Conservation (phyloP, 2,113 vertebrate species). For the Alaudala cheleensis region DNA sequence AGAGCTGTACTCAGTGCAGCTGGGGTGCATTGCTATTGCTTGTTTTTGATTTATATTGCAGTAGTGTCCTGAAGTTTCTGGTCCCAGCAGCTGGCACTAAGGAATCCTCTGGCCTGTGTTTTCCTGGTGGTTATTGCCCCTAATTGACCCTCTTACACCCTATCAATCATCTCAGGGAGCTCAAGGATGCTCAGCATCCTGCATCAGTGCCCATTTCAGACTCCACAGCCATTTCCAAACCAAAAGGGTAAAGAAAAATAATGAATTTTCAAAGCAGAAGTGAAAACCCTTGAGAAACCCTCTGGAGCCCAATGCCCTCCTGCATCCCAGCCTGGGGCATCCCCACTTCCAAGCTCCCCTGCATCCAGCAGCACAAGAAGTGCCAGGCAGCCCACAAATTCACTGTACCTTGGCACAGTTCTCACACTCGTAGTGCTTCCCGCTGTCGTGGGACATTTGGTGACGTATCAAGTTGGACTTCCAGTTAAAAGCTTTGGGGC, state of each 20-base stretch:
- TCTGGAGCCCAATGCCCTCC: accelerated
- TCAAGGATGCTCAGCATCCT: neutral
- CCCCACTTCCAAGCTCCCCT: neutral
- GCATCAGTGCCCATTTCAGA: neutral
- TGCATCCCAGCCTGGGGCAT: neutral
- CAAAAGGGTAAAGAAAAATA: neutral
- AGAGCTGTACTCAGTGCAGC: neutral
- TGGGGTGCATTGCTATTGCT: neutral
- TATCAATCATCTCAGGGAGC: neutral
- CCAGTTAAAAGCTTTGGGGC: conserved; percentile 88
- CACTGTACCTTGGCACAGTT: conserved; percentile 90
- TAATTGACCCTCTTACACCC: neutral
- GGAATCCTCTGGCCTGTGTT: neutral
- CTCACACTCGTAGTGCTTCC: conserved; percentile 87
- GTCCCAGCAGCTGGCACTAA: neutral
- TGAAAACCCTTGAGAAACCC: neutral
- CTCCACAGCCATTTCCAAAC: neutral
- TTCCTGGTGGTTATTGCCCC: neutral
- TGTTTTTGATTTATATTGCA: neutral
- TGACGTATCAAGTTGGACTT: conserved; percentile 87
- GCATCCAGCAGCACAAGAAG: neutral
- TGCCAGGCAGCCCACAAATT: conserved; percentile 74
- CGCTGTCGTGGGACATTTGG: conserved; percentile 85
- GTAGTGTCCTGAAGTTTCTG: neutral
- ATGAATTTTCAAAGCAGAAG: neutral